A percentile compares a stretch with the other conserved stretches of the same genome.
These are phyloP conservation scores for Adrianichthys oophorus DNA, from an alignment of 2,797 vertebrate genomes.

Conservation along the genomic window DNA sequence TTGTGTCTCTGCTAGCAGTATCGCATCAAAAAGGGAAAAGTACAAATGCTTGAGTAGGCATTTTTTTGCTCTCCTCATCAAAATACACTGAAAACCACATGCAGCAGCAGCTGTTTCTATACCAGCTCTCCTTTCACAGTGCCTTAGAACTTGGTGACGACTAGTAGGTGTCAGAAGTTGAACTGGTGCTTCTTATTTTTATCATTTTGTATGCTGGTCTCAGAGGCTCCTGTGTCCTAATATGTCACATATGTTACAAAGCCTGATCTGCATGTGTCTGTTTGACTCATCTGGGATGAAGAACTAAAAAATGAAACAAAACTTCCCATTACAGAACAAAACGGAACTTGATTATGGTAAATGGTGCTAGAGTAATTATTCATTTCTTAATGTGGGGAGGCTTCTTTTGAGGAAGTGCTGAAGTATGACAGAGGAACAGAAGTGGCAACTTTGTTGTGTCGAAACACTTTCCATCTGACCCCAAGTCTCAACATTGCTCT, in stretches of 20 bases:
- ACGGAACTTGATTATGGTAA: slow-evolving; percentile 51
- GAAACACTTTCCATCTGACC: slow-evolving; percentile 44
- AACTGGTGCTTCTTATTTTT: not conserved
- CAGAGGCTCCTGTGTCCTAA: slow-evolving; percentile 1
- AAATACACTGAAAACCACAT: slow-evolving; percentile 53
- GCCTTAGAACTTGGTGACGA: not conserved
- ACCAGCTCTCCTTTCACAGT: slow-evolving; percentile 8
- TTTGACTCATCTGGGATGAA: not conserved
- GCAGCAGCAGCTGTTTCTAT: slow-evolving; percentile 51
- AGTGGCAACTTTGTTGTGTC: slow-evolving; percentile 53
- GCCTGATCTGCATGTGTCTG: no score
- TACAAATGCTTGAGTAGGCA: slow-evolving; percentile 66
- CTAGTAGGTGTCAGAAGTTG: not conserved
- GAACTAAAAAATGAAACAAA: not conserved
- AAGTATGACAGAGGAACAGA: slow-evolving; percentile 53
- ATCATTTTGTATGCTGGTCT: not conserved
- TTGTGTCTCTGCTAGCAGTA: slow-evolving; percentile 49
- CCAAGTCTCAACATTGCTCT: slow-evolving; percentile 5
- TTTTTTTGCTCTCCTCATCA: slow-evolving; percentile 48
- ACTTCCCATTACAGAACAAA: not conserved
- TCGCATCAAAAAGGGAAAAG: slow-evolving; percentile 66
- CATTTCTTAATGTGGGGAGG: slow-evolving; percentile 65
- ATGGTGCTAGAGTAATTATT: slow-evolving; percentile 30
- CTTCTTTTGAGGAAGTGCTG: slow-evolving; percentile 69
- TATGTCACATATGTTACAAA: no score